Base-by-base conservation (phyloP, 2,797 vertebrate genomes). In the Dermochelys coriacea region DNA sequence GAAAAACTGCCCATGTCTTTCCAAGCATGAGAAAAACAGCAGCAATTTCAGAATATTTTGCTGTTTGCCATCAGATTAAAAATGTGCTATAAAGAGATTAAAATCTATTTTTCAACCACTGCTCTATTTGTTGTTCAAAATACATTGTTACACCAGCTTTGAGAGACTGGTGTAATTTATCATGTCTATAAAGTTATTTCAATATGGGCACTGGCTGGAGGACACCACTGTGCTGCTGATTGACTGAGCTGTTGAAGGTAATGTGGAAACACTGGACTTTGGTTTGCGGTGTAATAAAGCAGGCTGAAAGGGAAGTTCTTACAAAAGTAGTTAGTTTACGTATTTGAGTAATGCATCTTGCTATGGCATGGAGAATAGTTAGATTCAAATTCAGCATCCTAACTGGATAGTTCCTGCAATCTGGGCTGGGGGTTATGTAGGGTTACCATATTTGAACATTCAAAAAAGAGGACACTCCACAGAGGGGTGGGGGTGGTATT, bases 321-420 rank as follows among this genome's bases (percentile, higher is more conserved):
- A 37, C 8, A 68, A 68, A 37, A 68, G 64, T 68, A 3, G 19
- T n/a, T n/a, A n/a, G n/a, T n/a, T n/a, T n/a, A n/a, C n/a, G n/a
- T n/a, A n/a, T n/a, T n/a, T n/a, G n/a, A n/a, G n/a, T n/a, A n/a
- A n/a, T n/a, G n/a, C n/a, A n/a, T 68, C 37, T 68, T 68, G 64
- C n/a, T 37, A n/a, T 37, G 9, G n/a, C n/a, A 68, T 68, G 64
- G n/a, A 68, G 64, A 64, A 47, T 14, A 3, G 61, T 47, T 29
- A 91, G 64, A 52, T 16, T 29, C 82, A 89, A 34, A 2, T 68
- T 82, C 19, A 52, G 21, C 1, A 1, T 19, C 59, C 1, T 25
- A n/a, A 0, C 0, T 6, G 14, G 15, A 45, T n/a, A 64, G 3
- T 52, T 86, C 11, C 25, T 27, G 0, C 27, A 7, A 37, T 82